Conservation (phyloP, 2,797 vertebrate species). For the Clarias fuscus region DNA sequence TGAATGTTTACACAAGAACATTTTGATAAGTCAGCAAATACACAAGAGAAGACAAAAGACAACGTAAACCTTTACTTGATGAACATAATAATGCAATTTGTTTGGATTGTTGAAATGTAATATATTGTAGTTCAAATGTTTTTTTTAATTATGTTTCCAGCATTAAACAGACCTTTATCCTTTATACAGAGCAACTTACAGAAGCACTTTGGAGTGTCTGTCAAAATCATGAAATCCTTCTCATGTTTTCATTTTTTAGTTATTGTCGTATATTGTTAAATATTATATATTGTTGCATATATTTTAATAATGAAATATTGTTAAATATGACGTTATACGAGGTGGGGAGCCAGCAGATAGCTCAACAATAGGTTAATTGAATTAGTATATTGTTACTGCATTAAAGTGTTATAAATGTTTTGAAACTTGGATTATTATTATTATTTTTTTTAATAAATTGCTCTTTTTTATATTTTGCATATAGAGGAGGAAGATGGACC, state of each 20-base stretch:
- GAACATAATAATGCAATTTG: background rate
- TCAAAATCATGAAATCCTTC: background rate
- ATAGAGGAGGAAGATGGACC: slow-evolving; percentile 64
- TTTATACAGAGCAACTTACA: background rate
- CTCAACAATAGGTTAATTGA: background rate
- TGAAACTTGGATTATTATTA: background rate
- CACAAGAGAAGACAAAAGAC: background rate
- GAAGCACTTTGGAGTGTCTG: background rate
- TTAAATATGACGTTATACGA: too few species aligned
- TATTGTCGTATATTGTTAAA: too few species aligned
- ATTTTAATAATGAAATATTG: too few species aligned
- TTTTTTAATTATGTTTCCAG: background rate
- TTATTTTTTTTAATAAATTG: background rate
- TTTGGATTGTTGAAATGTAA: background rate
- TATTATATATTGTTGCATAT: too few species aligned
- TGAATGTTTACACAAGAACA: background rate
- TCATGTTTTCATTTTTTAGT: background rate
- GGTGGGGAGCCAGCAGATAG: background rate
- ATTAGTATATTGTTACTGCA: background rate
- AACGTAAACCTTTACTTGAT: background rate
- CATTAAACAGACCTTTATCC: background rate
- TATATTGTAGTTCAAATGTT: background rate
- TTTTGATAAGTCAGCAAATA: background rate
- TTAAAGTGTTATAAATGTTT: background rate
- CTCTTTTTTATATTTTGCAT: background rate